A percentile compares a stretch with the other conserved stretches of the same genome.
phyloP scores from a whole-genome alignment of 2,888 invertebrate genomes.

The Eumacrocentrus americanus region DNA sequence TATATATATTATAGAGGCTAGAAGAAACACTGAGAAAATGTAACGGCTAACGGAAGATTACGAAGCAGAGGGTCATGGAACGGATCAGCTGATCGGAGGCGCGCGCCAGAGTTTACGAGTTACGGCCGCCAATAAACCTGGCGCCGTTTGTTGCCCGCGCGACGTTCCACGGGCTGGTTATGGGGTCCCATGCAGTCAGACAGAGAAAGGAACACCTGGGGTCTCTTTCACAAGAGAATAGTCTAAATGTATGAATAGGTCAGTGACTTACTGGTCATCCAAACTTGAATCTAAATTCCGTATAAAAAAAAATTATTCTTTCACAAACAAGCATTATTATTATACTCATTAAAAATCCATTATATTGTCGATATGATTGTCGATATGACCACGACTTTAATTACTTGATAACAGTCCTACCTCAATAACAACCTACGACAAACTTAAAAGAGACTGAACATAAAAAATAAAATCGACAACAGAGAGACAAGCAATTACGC shows the following conservation, averaged over 20 bases:
- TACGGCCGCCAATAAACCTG: constrained; percentile 62
- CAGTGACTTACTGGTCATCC: background rate
- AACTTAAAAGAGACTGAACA: too few species aligned
- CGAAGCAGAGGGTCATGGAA: constrained; percentile 56
- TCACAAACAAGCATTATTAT: background rate
- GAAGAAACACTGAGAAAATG: constrained; percentile 1
- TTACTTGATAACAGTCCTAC: too few species aligned
- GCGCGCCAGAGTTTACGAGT: constrained; percentile 61
- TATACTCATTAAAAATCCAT: too few species aligned
- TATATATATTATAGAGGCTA: background rate
- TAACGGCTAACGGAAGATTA: constrained; percentile 38
- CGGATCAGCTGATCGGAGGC: constrained; percentile 62
- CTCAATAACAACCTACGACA: too few species aligned
- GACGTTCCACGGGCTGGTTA: constrained; percentile 53
- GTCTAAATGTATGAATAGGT: constrained; percentile 1
- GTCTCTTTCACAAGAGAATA: too few species aligned
- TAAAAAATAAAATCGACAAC: constrained; percentile 6
- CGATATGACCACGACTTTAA: too few species aligned
- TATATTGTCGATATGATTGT: too few species aligned
- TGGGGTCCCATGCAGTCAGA: constrained; percentile 36
- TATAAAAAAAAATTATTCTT: background rate
- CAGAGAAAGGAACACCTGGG: too few species aligned
- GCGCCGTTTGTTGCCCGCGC: constrained; percentile 51
- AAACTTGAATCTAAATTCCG: background rate
- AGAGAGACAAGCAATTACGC: constrained; percentile 4